Percentiles rank a stretch among this genome's conserved stretches.
phyloP scores from a whole-genome alignment of 2,888 invertebrate species.

The Amphipoea oculea region DNA sequence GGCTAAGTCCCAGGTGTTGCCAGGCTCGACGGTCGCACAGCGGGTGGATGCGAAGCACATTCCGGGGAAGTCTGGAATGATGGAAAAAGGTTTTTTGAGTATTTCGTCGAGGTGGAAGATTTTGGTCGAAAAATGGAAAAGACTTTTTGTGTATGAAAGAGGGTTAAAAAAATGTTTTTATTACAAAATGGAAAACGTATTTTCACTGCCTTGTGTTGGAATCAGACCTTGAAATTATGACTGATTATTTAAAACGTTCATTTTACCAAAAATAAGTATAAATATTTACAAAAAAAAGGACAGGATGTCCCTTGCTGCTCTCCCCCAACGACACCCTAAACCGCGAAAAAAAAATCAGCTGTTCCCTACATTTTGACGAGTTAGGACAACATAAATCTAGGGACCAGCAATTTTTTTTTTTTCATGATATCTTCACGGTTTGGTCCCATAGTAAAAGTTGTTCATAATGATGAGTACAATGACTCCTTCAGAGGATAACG shows the following conservation, averaged over 20 bases:
- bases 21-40: slow-evolving; percentile 96
- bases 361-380: too few species aligned
- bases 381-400: too few species aligned
- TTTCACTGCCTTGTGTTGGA: neutral
- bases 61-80: slow-evolving; percentile 94
- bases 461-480: too few species aligned
- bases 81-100: neutral
- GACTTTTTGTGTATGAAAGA: neutral
- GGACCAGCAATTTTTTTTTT: too few species aligned
- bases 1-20: slow-evolving; percentile 95
- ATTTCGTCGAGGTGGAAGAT: neutral
- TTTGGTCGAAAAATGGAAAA: neutral
- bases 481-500: too few species aligned
- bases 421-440: too few species aligned
- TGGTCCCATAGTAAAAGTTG: too few species aligned
- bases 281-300: neutral
- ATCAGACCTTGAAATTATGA: neutral
- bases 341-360: neutral
- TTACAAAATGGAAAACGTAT: too few species aligned
- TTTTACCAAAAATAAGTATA: neutral
- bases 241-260: neutral
- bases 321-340: too few species aligned
- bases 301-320: neutral
- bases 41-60: slow-evolving; percentile 97
- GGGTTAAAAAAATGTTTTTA: too few species aligned